Base-by-base conservation (phyloP, 1,140 invertebrate species). In the Neocloeon triangulifer region DNA sequence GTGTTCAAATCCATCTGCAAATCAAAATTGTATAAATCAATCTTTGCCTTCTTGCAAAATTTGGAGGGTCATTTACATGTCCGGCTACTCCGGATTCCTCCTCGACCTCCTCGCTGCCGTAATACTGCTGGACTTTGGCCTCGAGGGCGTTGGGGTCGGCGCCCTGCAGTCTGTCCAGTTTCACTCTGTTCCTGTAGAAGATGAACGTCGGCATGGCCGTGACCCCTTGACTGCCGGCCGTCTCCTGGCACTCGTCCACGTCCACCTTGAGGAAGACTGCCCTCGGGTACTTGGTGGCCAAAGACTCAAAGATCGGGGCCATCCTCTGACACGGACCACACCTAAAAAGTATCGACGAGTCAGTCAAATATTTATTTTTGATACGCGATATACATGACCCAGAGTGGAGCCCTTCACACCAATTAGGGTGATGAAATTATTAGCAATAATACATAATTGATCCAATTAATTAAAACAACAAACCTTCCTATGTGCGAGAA, bases 141-240 rank as follows among this genome's bases (percentile, higher is more conserved):
- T 94, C 85, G 19, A 98, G 50, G 1, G 62, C 62, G 26, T 51
- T 53, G 6, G 76, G 56, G 56, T 97, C 75, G 1, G 86, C 88
- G 9, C 86, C 88, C 58, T 77, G 71, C 26, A 89, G 56, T 9
- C 65, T 52, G 45, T 78, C 80, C 41, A 92, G 56, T 55, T 76
- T 78, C n/a, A 70, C 66, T 50, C 72, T 66, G 49, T 91, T 95
- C 38, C 74, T 70, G 49, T 86, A 95, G 46, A 97, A 89, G 37
- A 92, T 75, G 49, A 99, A 98, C 5, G 94, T 99, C 5, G 94
- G 94, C 86, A 98, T 96, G 2, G 86, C 82, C 37, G 67, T 73
- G 12, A 99, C 78, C 25, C 79, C 80, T 49, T 95, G 74, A 14
- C 58, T 56, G 15, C 69, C 62, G 2, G 89, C 84, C 18, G 79